These are phyloP conservation scores for Mycogona germanica DNA, from an alignment of 2,888 invertebrate genomes.

Conservation along the genomic window DNA sequence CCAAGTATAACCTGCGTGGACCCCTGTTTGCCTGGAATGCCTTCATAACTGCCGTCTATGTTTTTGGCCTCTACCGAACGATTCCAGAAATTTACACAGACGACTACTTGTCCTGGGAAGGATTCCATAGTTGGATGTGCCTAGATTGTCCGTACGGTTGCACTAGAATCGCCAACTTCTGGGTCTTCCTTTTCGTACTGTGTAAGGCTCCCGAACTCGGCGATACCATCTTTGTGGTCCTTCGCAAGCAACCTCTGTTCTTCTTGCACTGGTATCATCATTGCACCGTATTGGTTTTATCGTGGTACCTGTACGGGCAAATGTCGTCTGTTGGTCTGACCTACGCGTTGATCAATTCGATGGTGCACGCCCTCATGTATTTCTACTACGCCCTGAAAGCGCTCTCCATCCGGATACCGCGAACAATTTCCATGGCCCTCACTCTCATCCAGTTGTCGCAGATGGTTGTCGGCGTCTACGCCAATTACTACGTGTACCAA, in stretches of 20 bases:
- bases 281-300: background rate
- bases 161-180: background rate
- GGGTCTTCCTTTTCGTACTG: background rate
- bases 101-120: background rate
- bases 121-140: background rate
- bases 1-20: background rate
- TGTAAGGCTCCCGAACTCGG: background rate
- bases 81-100: background rate
- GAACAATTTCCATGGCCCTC: background rate
- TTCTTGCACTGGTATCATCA: constrained; percentile 7
- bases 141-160: background rate
- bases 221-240: background rate
- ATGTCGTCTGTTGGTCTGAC: background rate
- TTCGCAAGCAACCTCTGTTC: background rate
- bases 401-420: background rate
- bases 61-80: background rate
- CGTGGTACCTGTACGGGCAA: background rate
- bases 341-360: background rate
- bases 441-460: background rate
- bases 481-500: background rate
- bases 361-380: background rate
- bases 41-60: background rate
- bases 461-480: background rate
- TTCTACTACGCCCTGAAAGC: background rate
- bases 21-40: background rate